Conservation (phyloP, 2,113 vertebrate species). For the Laterallus jamaicensis region DNA sequence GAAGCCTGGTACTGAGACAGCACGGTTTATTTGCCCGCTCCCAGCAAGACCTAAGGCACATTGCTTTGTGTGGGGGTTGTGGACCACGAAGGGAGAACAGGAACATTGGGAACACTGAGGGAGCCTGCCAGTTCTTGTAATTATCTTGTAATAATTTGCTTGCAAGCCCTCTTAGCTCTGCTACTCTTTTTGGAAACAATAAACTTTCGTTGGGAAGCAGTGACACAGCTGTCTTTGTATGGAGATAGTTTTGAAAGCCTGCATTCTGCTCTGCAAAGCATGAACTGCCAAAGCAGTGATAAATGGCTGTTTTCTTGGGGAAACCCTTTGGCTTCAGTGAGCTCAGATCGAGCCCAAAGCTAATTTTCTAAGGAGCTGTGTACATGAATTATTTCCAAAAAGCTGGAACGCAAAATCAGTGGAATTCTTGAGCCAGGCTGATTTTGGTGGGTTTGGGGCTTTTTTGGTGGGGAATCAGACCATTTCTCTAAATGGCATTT, state of each 20-base stretch:
- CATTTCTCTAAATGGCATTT: background rate
- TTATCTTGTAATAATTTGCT: constrained; percentile 31
- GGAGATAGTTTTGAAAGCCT: constrained; percentile 7
- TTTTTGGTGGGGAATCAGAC: background rate
- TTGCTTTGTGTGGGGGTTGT: constrained; percentile 15
- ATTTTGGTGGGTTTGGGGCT: too few relatives aligned
- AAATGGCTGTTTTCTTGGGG: background rate
- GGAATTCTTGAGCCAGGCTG: background rate
- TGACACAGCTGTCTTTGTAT: constrained; percentile 1
- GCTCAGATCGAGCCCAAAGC: background rate
- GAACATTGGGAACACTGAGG: background rate
- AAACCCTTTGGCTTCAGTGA: constrained; percentile 27
- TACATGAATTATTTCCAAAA: background rate
- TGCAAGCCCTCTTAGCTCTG: constrained; percentile 4
- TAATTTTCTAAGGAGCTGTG: background rate
- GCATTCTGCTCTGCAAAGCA: constrained; percentile 14
- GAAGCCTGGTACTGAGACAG: background rate
- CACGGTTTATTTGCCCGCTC: background rate
- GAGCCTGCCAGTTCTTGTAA: constrained; percentile 23
- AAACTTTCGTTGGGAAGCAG: background rate
- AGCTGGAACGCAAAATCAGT: background rate
- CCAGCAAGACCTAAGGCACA: background rate
- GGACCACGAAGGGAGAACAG: background rate
- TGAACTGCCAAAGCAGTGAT: background rate
- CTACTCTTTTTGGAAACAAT: constrained; percentile 39